Percentiles rank a stretch among this genome's conserved stretches.
Conservation (phyloP, 2,797 vertebrate species). For the Parauchenoglanis ngamensis region DNA sequence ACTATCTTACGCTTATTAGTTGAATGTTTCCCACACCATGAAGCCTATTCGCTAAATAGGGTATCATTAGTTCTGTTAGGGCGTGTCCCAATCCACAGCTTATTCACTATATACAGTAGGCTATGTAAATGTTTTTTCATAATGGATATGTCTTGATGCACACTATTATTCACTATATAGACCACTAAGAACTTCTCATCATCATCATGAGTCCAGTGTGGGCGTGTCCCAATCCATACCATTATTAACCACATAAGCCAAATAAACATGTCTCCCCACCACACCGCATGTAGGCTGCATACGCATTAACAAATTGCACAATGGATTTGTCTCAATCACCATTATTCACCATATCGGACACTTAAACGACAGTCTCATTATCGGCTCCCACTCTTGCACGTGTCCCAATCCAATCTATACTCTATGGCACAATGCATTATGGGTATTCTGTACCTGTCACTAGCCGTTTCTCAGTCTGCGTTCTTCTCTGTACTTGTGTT, state of each 20-base stretch:
- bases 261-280: background rate
- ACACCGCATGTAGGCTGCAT: background rate
- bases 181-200: background rate
- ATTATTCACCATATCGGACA: background rate
- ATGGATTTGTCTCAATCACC: background rate
- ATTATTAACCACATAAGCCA: background rate
- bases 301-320: background rate
- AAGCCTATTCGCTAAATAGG: background rate
- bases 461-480: no score
- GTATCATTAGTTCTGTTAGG: background rate
- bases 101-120: background rate
- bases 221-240: background rate
- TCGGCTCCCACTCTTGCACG: background rate
- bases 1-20: background rate
- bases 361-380: background rate
- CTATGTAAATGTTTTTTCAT: background rate
- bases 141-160: background rate
- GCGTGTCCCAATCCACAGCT: background rate
- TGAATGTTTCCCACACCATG: background rate
- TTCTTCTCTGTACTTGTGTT: no score
- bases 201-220: background rate
- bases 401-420: background rate
- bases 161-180: background rate
- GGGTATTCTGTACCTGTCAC: background rate
- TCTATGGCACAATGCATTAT: background rate